A percentile compares a stretch with the other conserved stretches of the same genome.
phyloP scores from a whole-genome alignment of 2,113 vertebrate genomes.

The Columbina picui region DNA sequence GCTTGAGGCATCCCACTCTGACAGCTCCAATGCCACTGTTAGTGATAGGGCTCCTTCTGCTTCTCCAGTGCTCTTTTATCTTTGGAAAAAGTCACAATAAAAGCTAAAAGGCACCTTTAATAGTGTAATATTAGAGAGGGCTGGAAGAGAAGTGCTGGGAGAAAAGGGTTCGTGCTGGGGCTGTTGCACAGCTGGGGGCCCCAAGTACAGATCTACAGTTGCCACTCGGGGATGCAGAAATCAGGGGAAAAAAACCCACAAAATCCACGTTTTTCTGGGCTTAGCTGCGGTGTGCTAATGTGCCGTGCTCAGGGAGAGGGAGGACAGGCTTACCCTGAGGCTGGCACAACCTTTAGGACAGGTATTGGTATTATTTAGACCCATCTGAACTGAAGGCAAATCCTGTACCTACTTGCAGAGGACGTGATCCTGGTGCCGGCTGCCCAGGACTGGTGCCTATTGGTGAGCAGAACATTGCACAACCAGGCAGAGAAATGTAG shows the following conservation, averaged over 20 bases:
- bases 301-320: not conserved
- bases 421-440: not conserved
- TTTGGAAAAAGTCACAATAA: not conserved
- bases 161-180: not conserved
- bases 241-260: rapidly evolving
- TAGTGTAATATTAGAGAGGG: not conserved
- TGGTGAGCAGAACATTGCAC: rapidly evolving
- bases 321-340: not conserved
- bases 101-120: conserved; percentile 36
- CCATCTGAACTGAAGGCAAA: not conserved
- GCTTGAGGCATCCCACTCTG: conserved; percentile 12
- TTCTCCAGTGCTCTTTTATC: conserved; percentile 23
- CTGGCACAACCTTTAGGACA: not conserved
- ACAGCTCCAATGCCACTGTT: conserved; percentile 26
- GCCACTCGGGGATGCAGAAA: not conserved
- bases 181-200: not conserved
- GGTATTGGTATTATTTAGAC: not conserved
- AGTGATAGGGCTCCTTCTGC: not conserved
- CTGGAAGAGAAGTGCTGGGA: not conserved
- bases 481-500: not conserved
- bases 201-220: rapidly evolving
- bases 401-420: rapidly evolving
- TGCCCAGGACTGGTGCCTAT: not conserved
- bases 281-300: not conserved
- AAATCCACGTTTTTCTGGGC: not conserved